These are phyloP conservation scores for Apodemia hepburni DNA, from an alignment of 2,888 invertebrate species.

Conservation along the genomic window DNA sequence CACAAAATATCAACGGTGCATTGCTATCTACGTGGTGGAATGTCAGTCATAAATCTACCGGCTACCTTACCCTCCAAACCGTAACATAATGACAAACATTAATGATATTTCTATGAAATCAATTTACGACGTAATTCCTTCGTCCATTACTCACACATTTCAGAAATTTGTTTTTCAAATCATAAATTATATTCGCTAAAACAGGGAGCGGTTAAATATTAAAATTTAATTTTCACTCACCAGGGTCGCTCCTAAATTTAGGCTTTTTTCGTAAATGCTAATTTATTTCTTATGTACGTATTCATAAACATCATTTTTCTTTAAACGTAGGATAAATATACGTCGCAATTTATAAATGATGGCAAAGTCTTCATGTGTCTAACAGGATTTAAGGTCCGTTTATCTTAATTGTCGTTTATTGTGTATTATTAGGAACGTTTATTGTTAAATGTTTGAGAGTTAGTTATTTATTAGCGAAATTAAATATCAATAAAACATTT, in stretches of 20 bases:
- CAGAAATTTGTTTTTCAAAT: slow-evolving; percentile 6
- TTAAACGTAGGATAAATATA: background rate
- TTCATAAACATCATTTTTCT: background rate
- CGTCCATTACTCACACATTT: background rate
- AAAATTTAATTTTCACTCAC: slow-evolving; percentile 33
- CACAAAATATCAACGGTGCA: too few relatives aligned
- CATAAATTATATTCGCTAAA: slow-evolving; percentile 19
- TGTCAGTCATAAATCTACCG: too few relatives aligned
- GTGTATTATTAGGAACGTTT: background rate
- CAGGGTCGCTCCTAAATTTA: slow-evolving; percentile 26
- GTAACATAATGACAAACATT: too few relatives aligned
- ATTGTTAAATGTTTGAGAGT: background rate
- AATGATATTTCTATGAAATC: too few relatives aligned
- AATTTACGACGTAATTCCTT: too few relatives aligned
- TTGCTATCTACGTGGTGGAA: too few relatives aligned
- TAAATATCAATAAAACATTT: too few relatives aligned
- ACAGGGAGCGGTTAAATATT: slow-evolving; percentile 29
- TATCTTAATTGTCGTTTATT: slow-evolving; percentile 4
- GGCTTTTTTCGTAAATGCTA: background rate
- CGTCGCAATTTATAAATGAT: background rate
- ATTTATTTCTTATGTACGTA: slow-evolving; percentile 6
- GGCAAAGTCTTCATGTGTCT: slow-evolving; percentile 1
- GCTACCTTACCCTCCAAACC: too few relatives aligned
- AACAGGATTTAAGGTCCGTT: background rate
- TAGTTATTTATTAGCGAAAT: too few relatives aligned